Evolutionary conservation across 1,140 invertebrate genomes (phyloP), one percentile per base, ranked within the genome.

Genomic region (Rhizoglyphus robini): DNA sequence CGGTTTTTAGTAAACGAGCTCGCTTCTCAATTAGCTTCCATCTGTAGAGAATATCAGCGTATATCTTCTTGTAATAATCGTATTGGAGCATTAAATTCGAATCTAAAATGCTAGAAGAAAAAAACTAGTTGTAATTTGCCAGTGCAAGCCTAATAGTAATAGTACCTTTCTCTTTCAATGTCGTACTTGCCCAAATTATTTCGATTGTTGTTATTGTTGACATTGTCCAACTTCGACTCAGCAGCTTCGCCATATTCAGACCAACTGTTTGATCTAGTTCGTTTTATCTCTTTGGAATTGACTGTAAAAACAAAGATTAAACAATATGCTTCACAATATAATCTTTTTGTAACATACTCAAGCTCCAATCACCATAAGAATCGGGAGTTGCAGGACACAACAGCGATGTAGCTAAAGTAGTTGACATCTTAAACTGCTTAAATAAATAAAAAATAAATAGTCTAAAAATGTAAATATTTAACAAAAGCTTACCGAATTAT

Each of bases 31-130:
- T 75, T 25, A 94, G 76, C 68, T 86, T 83, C 84, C 85, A 87
- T 5, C 87, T 79, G 71, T 92, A 88, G 5, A 96, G 77, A 23
- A 93, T 84, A 71, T 95, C 89, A 0, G 89, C 88, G 74, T 96
- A 96, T 0, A 84, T 81, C 67, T 84, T 80, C 73, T 92, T 93
- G 69, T 88, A 92, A 58, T 84, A 83, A 73, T 95, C 89, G 72
- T 92, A 93, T 2, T 89, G 75, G 29, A 77, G 73, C 68, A 75
- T 78, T 68, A 76, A 76, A 67, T 75, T 81, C 30, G 79, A 80
- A 71, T 83, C 81, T 2, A 84, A 69, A 65, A 81, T 75, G 67
- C 79, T 81, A 68, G 75, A 72, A n/a, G n/a, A n/a, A n/a, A n/a
- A n/a, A n/a, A n/a, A n/a, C n/a, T n/a, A n/a, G n/a, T n/a, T n/a